phyloP scores from a whole-genome alignment of 2,888 invertebrate genomes.

The Diplolepis rosae region DNA sequence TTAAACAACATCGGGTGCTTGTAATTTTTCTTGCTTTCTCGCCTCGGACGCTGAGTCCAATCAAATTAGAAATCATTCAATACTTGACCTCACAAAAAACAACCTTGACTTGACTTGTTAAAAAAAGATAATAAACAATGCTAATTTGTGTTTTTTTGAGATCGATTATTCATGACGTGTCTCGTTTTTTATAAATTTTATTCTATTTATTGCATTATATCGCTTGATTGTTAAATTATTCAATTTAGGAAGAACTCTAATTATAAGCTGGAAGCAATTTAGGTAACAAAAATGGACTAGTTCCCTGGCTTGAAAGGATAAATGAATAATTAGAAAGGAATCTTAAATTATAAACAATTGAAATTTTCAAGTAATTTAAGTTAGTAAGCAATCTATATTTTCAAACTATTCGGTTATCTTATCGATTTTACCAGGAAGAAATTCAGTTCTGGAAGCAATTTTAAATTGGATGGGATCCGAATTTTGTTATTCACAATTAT shows the following conservation, averaged over 20 bases:
- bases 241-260: background rate
- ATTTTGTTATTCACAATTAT: background rate
- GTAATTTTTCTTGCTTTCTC: constrained; percentile 19
- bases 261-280: too few relatives aligned
- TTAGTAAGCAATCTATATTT: too few relatives aligned
- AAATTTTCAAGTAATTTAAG: too few relatives aligned
- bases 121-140: background rate
- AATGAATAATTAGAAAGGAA: background rate
- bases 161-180: background rate
- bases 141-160: background rate
- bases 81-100: constrained; percentile 13
- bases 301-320: too few relatives aligned
- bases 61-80: constrained; percentile 22
- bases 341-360: background rate
- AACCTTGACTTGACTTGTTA: constrained; percentile 26
- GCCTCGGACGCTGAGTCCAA: background rate
- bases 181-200: background rate
- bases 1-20: constrained; percentile 20
- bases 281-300: too few relatives aligned
- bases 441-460: too few relatives aligned
- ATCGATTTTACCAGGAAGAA: too few relatives aligned
- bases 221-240: background rate
- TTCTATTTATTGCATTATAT: background rate
- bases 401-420: too few relatives aligned
- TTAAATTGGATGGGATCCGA: background rate